Base-by-base conservation (phyloP, 1,140 invertebrate species). In the Apis cerana region DNA sequence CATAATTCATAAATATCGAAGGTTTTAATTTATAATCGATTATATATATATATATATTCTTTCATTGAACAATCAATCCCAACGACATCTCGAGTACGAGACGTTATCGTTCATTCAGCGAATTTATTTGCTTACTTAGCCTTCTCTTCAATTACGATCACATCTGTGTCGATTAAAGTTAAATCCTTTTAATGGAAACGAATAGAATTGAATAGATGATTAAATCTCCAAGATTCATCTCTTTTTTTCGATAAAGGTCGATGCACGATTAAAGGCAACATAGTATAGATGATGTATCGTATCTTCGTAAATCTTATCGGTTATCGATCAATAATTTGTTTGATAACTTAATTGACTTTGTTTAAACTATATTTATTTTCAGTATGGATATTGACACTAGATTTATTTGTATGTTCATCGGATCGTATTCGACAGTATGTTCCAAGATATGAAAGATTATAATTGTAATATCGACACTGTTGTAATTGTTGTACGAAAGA, bases 131-230 rank as follows among this genome's bases (percentile, higher is more conserved):
- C 56, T 23, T 27, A 33, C 27, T 80, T 33, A 80, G 78, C 70
- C 75, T 80, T 75, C 78, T 74, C 70, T 43, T 80, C 70, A 65
- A 74, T 74, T 65, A 80, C 78, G 50, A 21, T 13, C 70, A n/a
- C 33, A 17, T 56, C 59, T 65, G 27, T 48, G 78, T 0, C 33
- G 78, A 80, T 80, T 43, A 48, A 52, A 11, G 21, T 48, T 52
- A 19, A 48, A 54, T 17, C 50, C 10, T 33, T 19, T n/a, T 23
- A 17, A 56, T 13, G 17, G 23, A 80, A 74, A 54, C 17, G 56
- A 48, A n/a, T 10, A 7, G 48, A 43, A 61, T 13, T 10, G 11
- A 17, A 9, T 13, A 12, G 11, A 0, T 4, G 17, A 23, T 15
- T 5, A 56, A 33, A 71, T 54, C n/a, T 56, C 9, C 3, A 21